Evolutionary conservation across 2,888 invertebrate species (phyloP).

Genomic region (Corythucha ciliata): DNA sequence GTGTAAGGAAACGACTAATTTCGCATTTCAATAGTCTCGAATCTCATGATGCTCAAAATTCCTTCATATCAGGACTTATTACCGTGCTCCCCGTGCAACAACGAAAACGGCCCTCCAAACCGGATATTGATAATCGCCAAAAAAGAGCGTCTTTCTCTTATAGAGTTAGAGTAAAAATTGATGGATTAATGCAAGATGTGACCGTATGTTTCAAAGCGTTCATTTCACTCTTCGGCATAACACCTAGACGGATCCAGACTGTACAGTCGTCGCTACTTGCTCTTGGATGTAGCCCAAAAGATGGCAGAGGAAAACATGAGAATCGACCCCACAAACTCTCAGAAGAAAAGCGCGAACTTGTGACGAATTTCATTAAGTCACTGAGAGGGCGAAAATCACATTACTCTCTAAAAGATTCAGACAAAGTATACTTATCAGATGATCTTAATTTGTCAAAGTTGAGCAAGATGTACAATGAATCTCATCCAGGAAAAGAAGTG

Average conservation of each 20-base stretch:
- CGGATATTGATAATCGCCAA: no score
- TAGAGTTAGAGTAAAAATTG: no score
- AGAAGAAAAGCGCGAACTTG: slow-evolving; percentile 20
- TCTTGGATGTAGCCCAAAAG: slow-evolving; percentile 2
- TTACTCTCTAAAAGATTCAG: slow-evolving; percentile 5
- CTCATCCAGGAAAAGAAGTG: neutral
- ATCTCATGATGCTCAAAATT: no score
- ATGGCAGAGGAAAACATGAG: slow-evolving; percentile 23
- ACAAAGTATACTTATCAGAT: slow-evolving; percentile 24
- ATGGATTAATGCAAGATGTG: no score
- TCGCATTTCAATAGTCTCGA: no score
- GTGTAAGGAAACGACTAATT: no score
- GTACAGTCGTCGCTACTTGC: neutral
- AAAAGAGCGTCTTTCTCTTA: no score
- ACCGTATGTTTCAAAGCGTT: slow-evolving; percentile 10
- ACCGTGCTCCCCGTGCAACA: no score
- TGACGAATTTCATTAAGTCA: slow-evolving; percentile 17
- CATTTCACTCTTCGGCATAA: neutral
- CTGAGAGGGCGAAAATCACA: slow-evolving; percentile 11
- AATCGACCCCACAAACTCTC: slow-evolving; percentile 22
- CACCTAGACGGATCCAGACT: neutral
- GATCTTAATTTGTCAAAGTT: slow-evolving; percentile 24
- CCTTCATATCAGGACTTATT: no score
- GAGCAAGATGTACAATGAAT: slow-evolving; percentile 23
- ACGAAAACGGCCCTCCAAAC: no score